Evolutionary conservation across 1,140 invertebrate genomes (phyloP).

Genomic region (Plutomurus gul): DNA sequence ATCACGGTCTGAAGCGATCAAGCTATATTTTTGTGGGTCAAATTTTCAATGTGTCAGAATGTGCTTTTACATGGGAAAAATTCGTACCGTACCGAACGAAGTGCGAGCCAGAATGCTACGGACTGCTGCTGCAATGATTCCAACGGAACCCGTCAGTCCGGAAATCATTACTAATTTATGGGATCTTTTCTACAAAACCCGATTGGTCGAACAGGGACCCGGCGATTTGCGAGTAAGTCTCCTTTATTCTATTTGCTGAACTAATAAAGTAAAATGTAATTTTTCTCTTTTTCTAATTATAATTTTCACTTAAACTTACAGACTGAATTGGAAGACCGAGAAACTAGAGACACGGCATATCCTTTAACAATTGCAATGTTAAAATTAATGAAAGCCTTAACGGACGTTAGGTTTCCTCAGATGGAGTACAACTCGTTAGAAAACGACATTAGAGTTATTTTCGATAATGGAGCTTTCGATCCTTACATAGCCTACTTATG

Average conservation of each 20-base stretch:
- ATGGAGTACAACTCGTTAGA: slow-evolving; percentile 3
- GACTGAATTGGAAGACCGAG: slow-evolving; percentile 73
- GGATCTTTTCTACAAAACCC: slow-evolving; percentile 46
- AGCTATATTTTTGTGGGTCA: slow-evolving; percentile 39
- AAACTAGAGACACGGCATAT: slow-evolving; percentile 85
- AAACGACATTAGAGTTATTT: slow-evolving; percentile 19
- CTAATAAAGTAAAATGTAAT: background rate
- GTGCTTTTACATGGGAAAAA: slow-evolving; percentile 33
- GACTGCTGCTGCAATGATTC: slow-evolving; percentile 42
- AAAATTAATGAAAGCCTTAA: slow-evolving; percentile 74
- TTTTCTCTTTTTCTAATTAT: background rate
- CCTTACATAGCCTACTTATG: slow-evolving; percentile 84
- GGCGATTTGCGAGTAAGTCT: slow-evolving; percentile 43
- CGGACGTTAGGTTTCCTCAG: slow-evolving; percentile 62
- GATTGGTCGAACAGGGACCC: slow-evolving; percentile 37
- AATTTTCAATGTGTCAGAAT: slow-evolving; percentile 43
- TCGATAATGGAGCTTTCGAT: slow-evolving; percentile 66
- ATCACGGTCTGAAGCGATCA: background rate
- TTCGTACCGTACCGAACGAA: slow-evolving; percentile 39
- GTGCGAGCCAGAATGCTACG: slow-evolving; percentile 44
- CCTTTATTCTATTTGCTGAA: background rate
- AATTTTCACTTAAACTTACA: slow-evolving; percentile 54
- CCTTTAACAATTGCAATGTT: slow-evolving; percentile 81
- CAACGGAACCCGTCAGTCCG: background rate
- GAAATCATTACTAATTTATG: slow-evolving; percentile 41